Percentiles rank a stretch among this genome's conserved stretches.
phyloP scores from a whole-genome alignment of 2,888 invertebrate species.

The Anaspis maculata region DNA sequence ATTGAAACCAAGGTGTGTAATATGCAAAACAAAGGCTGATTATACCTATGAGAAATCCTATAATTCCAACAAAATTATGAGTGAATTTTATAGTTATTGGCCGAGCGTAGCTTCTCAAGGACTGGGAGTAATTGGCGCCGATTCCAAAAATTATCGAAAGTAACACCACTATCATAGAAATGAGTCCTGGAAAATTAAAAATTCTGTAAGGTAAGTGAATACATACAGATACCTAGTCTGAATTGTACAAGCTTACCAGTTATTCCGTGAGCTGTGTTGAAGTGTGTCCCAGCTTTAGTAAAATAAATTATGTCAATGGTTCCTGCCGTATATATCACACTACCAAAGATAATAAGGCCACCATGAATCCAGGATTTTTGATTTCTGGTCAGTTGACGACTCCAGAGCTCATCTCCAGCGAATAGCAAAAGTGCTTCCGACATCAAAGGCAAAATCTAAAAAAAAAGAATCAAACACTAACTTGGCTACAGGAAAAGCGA shows the following conservation, averaged over 20 bases:
- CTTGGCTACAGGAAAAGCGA: too few species aligned
- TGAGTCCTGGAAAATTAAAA: conserved; percentile 28
- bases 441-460: conserved; percentile 31
- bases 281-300: conserved; percentile 22
- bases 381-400: conserved; percentile 21
- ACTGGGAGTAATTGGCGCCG: conserved; percentile 23
- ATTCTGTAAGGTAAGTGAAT: background rate
- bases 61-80: conserved; percentile 32
- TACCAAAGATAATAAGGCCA: conserved; percentile 21
- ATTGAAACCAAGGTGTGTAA: conserved; percentile 31
- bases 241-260: too few species aligned
- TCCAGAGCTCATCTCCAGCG: conserved; percentile 29
- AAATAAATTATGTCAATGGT: conserved; percentile 22
- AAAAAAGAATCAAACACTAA: too few species aligned
- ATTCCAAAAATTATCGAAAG: conserved; percentile 26
- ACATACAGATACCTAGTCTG: background rate
- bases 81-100: conserved; percentile 29
- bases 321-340: conserved; percentile 23
- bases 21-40: conserved; percentile 30
- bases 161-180: conserved; percentile 27
- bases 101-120: conserved; percentile 21
- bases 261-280: conserved; percentile 28
- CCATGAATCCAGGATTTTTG: conserved; percentile 28
- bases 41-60: conserved; percentile 32
- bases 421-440: conserved; percentile 30